Percentiles rank a stretch among this genome's conserved stretches.
phyloP scores from a whole-genome alignment of 2,113 vertebrate genomes.

The Dicrurus megarhynchus region DNA sequence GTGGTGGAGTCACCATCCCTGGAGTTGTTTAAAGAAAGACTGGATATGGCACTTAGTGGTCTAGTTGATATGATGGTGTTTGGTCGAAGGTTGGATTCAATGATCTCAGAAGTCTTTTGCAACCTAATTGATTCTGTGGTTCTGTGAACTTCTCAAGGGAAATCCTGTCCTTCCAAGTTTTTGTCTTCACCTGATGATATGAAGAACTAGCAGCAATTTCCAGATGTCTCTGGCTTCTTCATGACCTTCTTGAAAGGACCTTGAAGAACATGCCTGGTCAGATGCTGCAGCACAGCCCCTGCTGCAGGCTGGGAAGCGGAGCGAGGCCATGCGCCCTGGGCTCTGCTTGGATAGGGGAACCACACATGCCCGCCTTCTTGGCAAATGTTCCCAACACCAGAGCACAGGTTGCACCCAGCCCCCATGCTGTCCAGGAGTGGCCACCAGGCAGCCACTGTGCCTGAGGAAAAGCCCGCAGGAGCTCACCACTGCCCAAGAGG shows the following conservation, averaged over 20 bases:
- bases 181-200: not conserved
- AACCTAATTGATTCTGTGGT: not conserved
- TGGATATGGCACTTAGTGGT: not conserved
- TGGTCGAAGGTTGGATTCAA: not conserved
- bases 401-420: not conserved
- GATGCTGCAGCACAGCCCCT: not conserved
- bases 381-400: not conserved
- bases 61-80: not conserved
- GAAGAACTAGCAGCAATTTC: not conserved
- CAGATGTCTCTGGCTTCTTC: not conserved
- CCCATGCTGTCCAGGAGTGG: not conserved
- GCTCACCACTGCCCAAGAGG: accelerated
- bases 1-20: not conserved
- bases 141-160: not conserved
- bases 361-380: not conserved
- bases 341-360: not conserved
- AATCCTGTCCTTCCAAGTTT: not conserved
- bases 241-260: not conserved
- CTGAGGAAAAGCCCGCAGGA: not conserved
- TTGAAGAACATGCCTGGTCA: accelerated
- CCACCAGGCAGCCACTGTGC: not conserved
- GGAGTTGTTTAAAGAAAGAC: not conserved
- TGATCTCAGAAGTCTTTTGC: not conserved
- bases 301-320: not conserved
- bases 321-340: accelerated